Evolutionary conservation across 2,797 vertebrate genomes (phyloP), one percentile per base, ranked within the genome.

Genomic region (Lateolabrax maculatus): DNA sequence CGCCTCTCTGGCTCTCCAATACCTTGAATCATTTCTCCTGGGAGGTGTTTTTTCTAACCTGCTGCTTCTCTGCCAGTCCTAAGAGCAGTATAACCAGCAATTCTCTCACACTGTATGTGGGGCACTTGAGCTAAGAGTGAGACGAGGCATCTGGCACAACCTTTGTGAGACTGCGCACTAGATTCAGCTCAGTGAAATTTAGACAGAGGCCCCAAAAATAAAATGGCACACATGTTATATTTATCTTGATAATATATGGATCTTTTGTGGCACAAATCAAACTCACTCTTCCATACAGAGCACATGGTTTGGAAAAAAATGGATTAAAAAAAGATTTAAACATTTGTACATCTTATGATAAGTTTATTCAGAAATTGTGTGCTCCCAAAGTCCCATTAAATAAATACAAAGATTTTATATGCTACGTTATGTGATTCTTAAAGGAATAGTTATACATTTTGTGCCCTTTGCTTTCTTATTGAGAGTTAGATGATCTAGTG

Each of bases 11-110:
- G 79, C 87, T 92, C 87, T 90, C 84, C 90, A 90, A 88, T 91
- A 91, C 90, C 92, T 93, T 86, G 89, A 91, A 90, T 92, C 89
- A 89, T 94, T 93, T 92, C 93, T 94, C 93, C 85, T 57, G 92
- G 92, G 94, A 92, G 90, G 86, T 88, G 75, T 60, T 86, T 92
- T 87, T 84, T 80, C 80, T 83, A 90, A 92, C 91, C 88, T 89
- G 92, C 93, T 92, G 90, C 93, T 90, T 91, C 89, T 86, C 87
- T 84, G 83, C 86, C 80, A 62, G 84, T 90, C 87, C 80, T 89
- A 90, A 91, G 91, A 90, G 89, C 85, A 75, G 75, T 82, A 81
- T 75, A 90, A 87, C 91, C 85, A 85, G 83, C 90, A 90, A 91
- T 91, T 90, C 90, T 83, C 77, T 80, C 70, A 76, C 90, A 79